These are phyloP conservation scores for Forbesichthys agassizii DNA, from an alignment of 2,113 vertebrate genomes.

Conservation along the genomic window DNA sequence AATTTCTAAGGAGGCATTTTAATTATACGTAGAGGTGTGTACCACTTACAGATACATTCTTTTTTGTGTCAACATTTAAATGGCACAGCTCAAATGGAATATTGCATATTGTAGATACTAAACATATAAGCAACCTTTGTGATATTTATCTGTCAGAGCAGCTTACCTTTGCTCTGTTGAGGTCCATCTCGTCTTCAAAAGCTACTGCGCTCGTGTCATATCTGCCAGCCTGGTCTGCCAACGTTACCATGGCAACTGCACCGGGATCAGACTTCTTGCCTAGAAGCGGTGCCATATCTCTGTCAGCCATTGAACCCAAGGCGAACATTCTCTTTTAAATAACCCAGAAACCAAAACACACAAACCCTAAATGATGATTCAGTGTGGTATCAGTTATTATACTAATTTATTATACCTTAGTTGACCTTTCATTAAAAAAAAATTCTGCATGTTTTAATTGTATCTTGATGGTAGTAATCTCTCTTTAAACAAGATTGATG, in stretches of 20 bases:
- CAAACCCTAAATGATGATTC: constrained; percentile 37
- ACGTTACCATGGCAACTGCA: constrained; percentile 60
- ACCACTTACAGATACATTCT: no score
- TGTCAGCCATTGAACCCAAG: constrained; percentile 31
- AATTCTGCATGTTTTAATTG: constrained; percentile 1
- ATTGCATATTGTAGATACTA: neutral
- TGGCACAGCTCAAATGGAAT: neutral
- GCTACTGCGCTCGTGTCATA: constrained; percentile 17
- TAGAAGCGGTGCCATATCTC: constrained; percentile 37
- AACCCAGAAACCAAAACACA: constrained; percentile 4
- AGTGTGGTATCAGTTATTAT: constrained; percentile 9
- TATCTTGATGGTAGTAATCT: neutral
- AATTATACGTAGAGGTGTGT: neutral
- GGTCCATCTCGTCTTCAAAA: constrained; percentile 16
- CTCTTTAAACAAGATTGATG: constrained; percentile 19
- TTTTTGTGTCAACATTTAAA: neutral
- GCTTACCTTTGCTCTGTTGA: constrained; percentile 9
- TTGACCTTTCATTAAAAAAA: neutral
- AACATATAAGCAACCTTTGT: no score
- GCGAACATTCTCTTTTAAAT: constrained; percentile 26
- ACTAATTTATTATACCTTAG: constrained; percentile 5
- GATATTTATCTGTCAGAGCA: neutral
- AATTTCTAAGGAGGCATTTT: neutral
- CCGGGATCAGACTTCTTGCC: constrained; percentile 15
- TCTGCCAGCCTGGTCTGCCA: constrained; percentile 27